Evolutionary conservation across 2,888 invertebrate species (phyloP), one percentile per base, ranked within the genome.

Genomic region (Apotomis betuletana): DNA sequence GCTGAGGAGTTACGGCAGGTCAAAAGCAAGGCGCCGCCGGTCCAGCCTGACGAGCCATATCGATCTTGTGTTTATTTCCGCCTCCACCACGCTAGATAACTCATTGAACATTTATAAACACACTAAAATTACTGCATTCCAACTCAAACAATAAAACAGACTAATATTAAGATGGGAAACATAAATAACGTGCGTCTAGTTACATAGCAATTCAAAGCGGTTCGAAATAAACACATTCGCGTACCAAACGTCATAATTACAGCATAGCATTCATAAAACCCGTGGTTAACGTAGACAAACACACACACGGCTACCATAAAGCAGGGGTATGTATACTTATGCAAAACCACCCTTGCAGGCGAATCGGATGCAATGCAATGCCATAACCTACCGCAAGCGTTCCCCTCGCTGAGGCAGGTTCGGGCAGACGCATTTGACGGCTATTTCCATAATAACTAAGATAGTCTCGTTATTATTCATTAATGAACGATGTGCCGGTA

Each of bases 351-450:
- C 89, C 87, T 87, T 89, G 90, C 91, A 90, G 85, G 85, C 84
- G 87, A 83, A 86, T 85, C 87, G 87, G 88, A 87, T 91, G 91
- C 91, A 91, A 87, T 86, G 82, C 90, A 91, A 87, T 86, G 82
- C 90, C 90, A 90, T 90, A 91, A 87, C 91, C 91, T 90, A 90
- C 90, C 90, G 88, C 87, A 89, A 89, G 86, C 84, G 81, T 85
- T 88, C 90, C 91, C 91, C 91, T 87, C 86, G 84, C 84, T 87
- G 89, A 83, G 89, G 87, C 83, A 88, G 89, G 88, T 86, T 87
- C 86, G 85, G 85, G 82, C 86, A 89, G 88, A 87, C 89, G 85
- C 85, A 84, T 88, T 88, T 90, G 88, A 90, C 87, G 85, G 82
- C 84, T 85, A 90, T 89, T 90, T 88, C 84, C 88, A 88, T 90